Percentiles rank a stretch among this genome's conserved stretches.
phyloP scores from a whole-genome alignment of 1,140 invertebrate genomes.

The Andricus grossulariae region DNA sequence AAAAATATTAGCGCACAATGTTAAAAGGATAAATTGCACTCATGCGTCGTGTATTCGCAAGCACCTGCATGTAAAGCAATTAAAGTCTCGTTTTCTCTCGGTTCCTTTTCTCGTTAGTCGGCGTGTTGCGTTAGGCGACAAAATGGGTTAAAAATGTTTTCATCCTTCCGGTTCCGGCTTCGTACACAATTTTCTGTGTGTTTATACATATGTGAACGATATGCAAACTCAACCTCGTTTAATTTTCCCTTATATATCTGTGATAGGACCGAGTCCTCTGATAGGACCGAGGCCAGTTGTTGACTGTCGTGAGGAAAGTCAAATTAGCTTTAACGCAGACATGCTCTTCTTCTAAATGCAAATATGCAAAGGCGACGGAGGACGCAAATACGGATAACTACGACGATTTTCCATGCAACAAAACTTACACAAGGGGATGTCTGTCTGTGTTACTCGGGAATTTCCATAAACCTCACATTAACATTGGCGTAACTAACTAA shows the following conservation, averaged over 20 bases:
- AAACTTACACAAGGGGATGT: background rate
- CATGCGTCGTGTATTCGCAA: too few species aligned
- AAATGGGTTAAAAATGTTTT: too few species aligned
- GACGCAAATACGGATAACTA: constrained; percentile 4
- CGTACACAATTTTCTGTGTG: background rate
- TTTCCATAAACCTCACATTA: too few species aligned
- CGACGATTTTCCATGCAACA: constrained; percentile 23
- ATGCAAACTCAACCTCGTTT: constrained; percentile 20
- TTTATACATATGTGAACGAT: background rate
- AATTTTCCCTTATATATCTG: constrained; percentile 20
- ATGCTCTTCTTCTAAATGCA: constrained; percentile 27
- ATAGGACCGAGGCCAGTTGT: background rate
- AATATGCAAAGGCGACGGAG: background rate
- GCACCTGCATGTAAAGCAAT: too few species aligned
- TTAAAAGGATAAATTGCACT: too few species aligned
- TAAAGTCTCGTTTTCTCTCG: too few species aligned
- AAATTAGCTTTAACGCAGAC: constrained; percentile 31
- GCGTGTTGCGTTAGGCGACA: too few species aligned
- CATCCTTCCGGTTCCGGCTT: background rate
- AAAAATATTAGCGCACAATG: too few species aligned
- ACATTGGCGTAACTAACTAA: too few species aligned
- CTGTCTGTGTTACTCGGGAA: background rate
- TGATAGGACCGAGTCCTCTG: constrained; percentile 5
- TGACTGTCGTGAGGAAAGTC: constrained; percentile 29
- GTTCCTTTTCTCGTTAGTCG: too few species aligned